Percentiles rank a stretch among this genome's conserved stretches.
These are phyloP conservation scores for Poeciliopsis occidentalis DNA, from an alignment of 2,113 vertebrate genomes.

Conservation along the genomic window DNA sequence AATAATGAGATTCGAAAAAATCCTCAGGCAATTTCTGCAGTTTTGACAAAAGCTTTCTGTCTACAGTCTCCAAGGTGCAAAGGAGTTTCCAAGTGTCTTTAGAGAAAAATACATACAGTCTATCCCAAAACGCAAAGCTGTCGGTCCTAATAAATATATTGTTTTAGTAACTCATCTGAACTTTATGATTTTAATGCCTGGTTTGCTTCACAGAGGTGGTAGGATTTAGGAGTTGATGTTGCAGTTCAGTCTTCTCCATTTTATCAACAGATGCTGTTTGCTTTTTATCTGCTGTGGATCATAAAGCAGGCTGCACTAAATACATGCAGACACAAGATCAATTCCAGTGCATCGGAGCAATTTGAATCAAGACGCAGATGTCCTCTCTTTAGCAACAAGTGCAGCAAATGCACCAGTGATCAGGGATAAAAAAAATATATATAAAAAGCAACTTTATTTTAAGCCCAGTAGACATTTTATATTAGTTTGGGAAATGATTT, in stretches of 20 bases:
- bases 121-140: slow-evolving; percentile 7
- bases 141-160: slow-evolving; percentile 16
- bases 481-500: not conserved
- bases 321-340: not conserved
- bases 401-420: no score
- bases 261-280: not conserved
- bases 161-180: slow-evolving; percentile 41
- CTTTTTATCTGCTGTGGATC: not conserved
- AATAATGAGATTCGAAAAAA: not conserved
- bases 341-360: not conserved
- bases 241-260: not conserved
- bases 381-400: not conserved
- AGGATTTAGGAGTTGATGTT: slow-evolving; percentile 9
- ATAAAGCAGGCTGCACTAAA: not conserved
- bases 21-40: not conserved
- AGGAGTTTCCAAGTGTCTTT: no score
- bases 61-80: not conserved
- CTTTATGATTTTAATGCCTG: slow-evolving; percentile 19
- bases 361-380: not conserved
- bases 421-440: no score
- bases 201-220: slow-evolving; percentile 35
- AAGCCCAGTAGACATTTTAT: not conserved
- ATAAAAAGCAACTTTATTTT: not conserved
- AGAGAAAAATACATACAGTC: not conserved
- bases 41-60: not conserved